These are phyloP conservation scores for Tapirus terrestris DNA, from an alignment of 2,113 vertebrate species.

Conservation along the genomic window DNA sequence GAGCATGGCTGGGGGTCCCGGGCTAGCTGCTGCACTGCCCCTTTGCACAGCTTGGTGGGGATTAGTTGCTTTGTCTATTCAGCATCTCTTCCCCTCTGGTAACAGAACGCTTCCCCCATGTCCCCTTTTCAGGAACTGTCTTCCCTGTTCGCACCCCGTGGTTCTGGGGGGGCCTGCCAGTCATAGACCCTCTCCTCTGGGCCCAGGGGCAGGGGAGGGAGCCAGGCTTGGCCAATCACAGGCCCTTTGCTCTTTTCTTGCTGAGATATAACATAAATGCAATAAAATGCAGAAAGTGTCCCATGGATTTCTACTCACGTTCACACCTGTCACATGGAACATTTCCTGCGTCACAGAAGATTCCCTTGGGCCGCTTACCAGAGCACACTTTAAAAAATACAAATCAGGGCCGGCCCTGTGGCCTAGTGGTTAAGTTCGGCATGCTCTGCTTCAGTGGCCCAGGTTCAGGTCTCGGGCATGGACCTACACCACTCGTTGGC, in stretches of 20 bases:
- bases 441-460: too few relatives aligned
- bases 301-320: not conserved
- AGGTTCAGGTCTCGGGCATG: too few relatives aligned
- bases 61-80: not conserved
- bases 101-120: accelerated
- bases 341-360: not conserved
- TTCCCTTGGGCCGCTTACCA: not conserved
- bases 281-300: not conserved
- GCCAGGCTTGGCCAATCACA: not conserved
- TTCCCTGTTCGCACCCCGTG: not conserved
- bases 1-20: not conserved
- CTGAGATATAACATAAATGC: not conserved
- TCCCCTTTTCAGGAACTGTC: not conserved
- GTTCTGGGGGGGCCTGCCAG: not conserved
- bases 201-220: not conserved
- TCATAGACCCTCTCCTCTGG: not conserved
- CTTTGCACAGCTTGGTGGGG: too few relatives aligned
- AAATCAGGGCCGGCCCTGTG: not conserved
- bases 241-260: not conserved
- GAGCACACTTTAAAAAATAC: not conserved
- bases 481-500: too few relatives aligned
- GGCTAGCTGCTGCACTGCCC: not conserved
- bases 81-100: not conserved
- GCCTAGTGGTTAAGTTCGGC: too few relatives aligned
- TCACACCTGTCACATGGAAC: not conserved